Percentiles rank a stretch among this genome's conserved stretches.
phyloP scores from a whole-genome alignment of 1,140 invertebrate genomes.

The Oryctes rhinoceros region DNA sequence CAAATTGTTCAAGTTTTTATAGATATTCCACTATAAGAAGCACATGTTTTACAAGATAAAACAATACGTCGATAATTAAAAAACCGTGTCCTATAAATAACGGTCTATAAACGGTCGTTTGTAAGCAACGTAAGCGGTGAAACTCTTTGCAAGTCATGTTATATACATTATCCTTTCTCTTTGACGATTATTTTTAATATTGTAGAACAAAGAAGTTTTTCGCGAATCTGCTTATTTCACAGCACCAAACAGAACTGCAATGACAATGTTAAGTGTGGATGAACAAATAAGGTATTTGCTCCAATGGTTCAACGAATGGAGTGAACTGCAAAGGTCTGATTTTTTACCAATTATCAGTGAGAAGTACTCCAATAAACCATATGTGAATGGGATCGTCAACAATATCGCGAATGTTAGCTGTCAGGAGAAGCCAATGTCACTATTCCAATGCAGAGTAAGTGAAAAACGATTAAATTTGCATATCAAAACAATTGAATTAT shows the following conservation, averaged over 20 bases:
- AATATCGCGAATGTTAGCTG: constrained; percentile 73
- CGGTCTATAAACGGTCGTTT: background rate
- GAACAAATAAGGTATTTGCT: constrained; percentile 80
- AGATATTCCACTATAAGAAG: constrained; percentile 15
- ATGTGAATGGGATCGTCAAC: constrained; percentile 78
- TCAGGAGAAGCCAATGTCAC: constrained; percentile 79
- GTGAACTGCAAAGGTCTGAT: constrained; percentile 83
- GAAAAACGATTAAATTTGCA: background rate
- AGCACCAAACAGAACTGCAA: constrained; percentile 38
- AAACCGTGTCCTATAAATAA: constrained; percentile 13
- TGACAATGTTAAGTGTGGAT: constrained; percentile 62
- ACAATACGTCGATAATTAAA: constrained; percentile 6
- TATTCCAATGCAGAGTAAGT: constrained; percentile 86
- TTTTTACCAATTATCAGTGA: constrained; percentile 82
- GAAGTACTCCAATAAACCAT: constrained; percentile 67
- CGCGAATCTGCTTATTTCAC: background rate
- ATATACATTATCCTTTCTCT: constrained; percentile 44
- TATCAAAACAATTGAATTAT: constrained; percentile 19
- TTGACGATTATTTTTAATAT: constrained; percentile 41
- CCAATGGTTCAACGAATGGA: constrained; percentile 91
- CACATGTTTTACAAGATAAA: constrained; percentile 16
- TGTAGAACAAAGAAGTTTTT: constrained; percentile 40
- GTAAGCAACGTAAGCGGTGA: constrained; percentile 12
- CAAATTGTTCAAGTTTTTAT: constrained; percentile 45
- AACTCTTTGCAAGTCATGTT: constrained; percentile 42